These are phyloP conservation scores for Nycticryphes semicollaris DNA, from an alignment of 2,113 vertebrate genomes.

Conservation along the genomic window DNA sequence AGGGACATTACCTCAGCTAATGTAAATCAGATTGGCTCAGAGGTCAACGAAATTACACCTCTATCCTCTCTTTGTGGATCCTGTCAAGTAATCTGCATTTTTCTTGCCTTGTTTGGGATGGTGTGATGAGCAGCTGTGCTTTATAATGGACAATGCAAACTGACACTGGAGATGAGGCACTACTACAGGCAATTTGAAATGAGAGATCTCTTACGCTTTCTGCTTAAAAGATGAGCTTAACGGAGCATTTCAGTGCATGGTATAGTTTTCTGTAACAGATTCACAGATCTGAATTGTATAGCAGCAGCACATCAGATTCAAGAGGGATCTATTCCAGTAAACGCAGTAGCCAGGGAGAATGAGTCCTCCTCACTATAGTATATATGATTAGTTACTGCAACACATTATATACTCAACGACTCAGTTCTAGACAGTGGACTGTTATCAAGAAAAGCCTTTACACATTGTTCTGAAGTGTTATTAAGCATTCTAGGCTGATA, in stretches of 20 bases:
- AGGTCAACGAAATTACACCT: background rate
- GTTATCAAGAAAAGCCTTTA: background rate
- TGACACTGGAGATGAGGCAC: background rate
- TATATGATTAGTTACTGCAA: background rate
- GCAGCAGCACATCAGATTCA: background rate
- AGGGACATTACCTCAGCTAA: background rate
- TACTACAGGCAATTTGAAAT: background rate
- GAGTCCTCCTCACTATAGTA: background rate
- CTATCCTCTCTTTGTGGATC: background rate
- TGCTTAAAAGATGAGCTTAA: background rate
- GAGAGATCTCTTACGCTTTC: background rate
- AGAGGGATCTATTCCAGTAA: background rate
- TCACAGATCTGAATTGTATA: background rate
- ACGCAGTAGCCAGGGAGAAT: background rate
- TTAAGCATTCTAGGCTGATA: background rate
- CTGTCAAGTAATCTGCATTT: background rate
- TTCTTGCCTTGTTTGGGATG: background rate
- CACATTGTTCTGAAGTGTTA: background rate
- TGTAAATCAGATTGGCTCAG: background rate
- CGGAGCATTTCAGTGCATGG: background rate
- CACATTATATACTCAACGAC: rapidly evolving
- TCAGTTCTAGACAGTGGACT: background rate
- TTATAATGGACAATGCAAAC: background rate
- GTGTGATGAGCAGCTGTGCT: background rate
- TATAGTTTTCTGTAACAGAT: background rate